Evolutionary conservation across 2,888 invertebrate species (phyloP), one percentile per base, ranked within the genome.

Genomic region (Eueremaeus valkanovi): DNA sequence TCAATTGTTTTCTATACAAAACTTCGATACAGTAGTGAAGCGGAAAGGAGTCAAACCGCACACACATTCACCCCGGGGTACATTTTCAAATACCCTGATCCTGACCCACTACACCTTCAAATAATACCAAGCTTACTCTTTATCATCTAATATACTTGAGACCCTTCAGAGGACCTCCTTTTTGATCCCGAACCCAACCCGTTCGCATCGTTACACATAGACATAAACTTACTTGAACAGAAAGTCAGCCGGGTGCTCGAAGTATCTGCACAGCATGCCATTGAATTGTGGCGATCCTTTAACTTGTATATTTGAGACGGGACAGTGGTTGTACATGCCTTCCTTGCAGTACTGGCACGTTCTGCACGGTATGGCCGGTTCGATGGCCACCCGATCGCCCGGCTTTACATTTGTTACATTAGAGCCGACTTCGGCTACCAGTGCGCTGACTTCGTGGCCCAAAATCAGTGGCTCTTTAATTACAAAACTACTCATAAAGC

Each of bases 211-310:
- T 66, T 66, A n/a, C n/a, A n/a, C n/a, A n/a, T n/a, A n/a, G 18
- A 3, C n/a, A 24, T 3, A 76, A 31, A 21, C 58, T 79, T 80
- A 86, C 86, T 85, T 86, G 83, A 82, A 86, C 78, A 86, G 86
- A 80, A 85, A 86, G 78, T 85, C 85, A 13, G 86, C 85, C 76
- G 93, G 90, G 82, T 97, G 97, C 61, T 89, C 90, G 84, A 93
- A 95, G 84, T 88, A 96, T 81, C 91, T 87, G 68, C 89, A 87
- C 36, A 98, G 87, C 83, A 92, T 94, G 74, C 98, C 98, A 85
- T 97, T 89, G 74, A 88, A 85, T 0, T 97, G 97, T 0, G 97
- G 97, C 29, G 61, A 45, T 2, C 74, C 74, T n/a, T 66, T 63
- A 21, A 29, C 40, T 27, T 74, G 74, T n/a, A 9, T 36, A 9